Base-by-base conservation (phyloP, 2,888 invertebrate genomes). In the Polydrusus pterygomalis region DNA sequence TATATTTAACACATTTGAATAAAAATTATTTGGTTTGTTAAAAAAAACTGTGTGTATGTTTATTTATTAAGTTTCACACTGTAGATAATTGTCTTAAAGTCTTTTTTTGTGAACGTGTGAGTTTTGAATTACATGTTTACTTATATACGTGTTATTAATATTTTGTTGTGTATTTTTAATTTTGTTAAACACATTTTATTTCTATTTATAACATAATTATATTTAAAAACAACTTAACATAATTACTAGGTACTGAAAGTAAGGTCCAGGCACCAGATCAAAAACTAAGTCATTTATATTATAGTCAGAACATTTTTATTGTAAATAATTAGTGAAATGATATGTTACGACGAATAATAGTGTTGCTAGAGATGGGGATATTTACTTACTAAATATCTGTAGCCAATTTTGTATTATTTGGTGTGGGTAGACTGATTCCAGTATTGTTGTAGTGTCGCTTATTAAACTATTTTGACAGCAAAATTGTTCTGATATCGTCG, bases 121-220 rank as follows among this genome's bases (percentile, higher is more conserved):
- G 20, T 65, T 64, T 65, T 68, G 38, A 54, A 54, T 38, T 54
- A 54, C 8, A 18, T 54, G 54, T 68, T 63, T 45, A 67, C 51
- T n/a, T n/a, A 11, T 56, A 38, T 45, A 34, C 13, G 17, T 67
- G 67, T 67, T 67, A 56, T 54, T 54, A 67, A 67, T 67, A 25
- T 68, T 68, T 68, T 68, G 51, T 68, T 68, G 68, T 68, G 34
- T 68, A 68, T 68, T 54, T 54, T 54, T 54, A 54, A 45, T 51
- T 68, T 68, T 40, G 40, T 51, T 68, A 15, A 45, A 63, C n/a
- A 47, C 25, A 47, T 63, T 63, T 63, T 63, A 47, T 47, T 63
- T 45, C 9, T 68, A 56, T 68, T 68, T 40, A 68, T 20, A 54
- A 40, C 51, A 40, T 54, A 54, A 47, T 51, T 40, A 51, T 54